Evolutionary conservation across 2,888 invertebrate genomes (phyloP), one percentile per base, ranked within the genome.

Genomic region (Flexamia atlantica): DNA sequence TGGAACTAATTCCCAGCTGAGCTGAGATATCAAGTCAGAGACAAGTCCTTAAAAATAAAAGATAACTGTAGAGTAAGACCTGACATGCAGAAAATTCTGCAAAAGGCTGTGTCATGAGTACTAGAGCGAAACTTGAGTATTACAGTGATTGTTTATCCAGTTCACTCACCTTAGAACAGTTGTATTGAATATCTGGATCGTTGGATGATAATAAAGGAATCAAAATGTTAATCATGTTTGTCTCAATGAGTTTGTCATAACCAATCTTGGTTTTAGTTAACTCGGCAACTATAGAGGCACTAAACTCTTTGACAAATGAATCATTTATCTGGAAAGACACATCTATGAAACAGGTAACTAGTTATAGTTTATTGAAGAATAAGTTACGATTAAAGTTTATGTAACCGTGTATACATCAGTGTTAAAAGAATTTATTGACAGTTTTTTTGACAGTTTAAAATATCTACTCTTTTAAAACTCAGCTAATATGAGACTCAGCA

Each of bases 181-280:
- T 93, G 86, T 91, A 92, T 88, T 92, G 92, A 0, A 93, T 91
- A 85, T 93, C 93, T 20, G 93, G 92, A 88, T 93, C 93, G 0
- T 90, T 88, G 53, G 91, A 91, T 86, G 91, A 91, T 89, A 93
- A 91, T 60, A 91, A 90, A 0, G 90, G 89, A 85, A 92, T 91
- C 1, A 93, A 88, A 57, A 90, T 91, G 85, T 90, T 90, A 17
- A 92, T 88, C 68, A 91, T 90, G 53, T 90, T 90, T n/a, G 90
- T 91, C 0, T 90, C 89, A 0, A 92, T 89, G 1, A 89, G 81
- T 85, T 91, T 91, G 20, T 91, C 91, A 91, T 90, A 85, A 92
- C 92, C 83, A 28, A 20, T n/a, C 14, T 40, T 57, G 9, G 42
- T 30, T 84, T 89, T 90, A 0, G 92, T 92, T 68, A 93, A 86